Conservation (phyloP, 2,113 vertebrate genomes). For the Plestiodon gilberti region DNA sequence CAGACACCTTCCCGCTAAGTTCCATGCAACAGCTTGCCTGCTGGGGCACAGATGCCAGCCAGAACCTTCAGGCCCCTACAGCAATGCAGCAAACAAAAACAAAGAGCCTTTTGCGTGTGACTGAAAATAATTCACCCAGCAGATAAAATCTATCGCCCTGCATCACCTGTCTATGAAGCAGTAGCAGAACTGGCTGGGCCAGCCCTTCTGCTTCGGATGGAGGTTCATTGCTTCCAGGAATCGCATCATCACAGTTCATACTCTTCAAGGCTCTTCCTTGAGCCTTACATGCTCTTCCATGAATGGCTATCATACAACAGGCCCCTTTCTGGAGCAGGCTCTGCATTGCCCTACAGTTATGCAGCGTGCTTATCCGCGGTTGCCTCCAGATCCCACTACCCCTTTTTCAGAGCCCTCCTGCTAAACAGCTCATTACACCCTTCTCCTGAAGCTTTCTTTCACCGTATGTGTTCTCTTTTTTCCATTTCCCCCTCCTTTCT, state of each 20-base stretch:
- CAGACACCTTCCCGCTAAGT: too few relatives aligned
- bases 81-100: not conserved
- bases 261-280: not conserved
- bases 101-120: not conserved
- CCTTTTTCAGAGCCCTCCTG: not conserved
- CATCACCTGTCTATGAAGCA: not conserved
- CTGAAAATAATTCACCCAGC: not conserved
- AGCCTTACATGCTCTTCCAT: too few relatives aligned
- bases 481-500: too few relatives aligned
- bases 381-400: too few relatives aligned
- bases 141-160: slow-evolving; percentile 3
- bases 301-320: not conserved
- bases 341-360: not conserved
- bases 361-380: not conserved
- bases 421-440: not conserved
- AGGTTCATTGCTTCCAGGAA: slow-evolving; percentile 6
- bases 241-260: not conserved
- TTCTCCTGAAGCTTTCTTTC: not conserved
- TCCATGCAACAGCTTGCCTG: not conserved
- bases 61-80: not conserved
- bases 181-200: not conserved
- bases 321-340: not conserved
- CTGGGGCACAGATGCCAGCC: not conserved
- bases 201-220: not conserved
- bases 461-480: too few relatives aligned